phyloP scores from a whole-genome alignment of 1,140 invertebrate species.

The Steinernema khuongi region DNA sequence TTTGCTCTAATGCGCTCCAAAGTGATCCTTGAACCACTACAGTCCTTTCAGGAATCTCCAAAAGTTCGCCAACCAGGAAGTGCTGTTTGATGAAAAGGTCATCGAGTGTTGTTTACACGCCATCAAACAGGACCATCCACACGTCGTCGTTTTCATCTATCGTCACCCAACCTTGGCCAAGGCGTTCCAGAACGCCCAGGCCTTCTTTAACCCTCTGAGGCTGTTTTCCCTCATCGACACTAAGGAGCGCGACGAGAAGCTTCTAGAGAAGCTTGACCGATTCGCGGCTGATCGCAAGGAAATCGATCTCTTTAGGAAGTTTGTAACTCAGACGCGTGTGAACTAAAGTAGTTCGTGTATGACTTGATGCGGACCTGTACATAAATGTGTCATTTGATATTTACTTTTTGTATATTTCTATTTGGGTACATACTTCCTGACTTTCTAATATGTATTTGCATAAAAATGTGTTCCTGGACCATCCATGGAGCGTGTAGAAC shows the following conservation, averaged over 20 bases:
- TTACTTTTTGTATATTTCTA: too few species aligned
- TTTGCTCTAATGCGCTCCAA: not conserved
- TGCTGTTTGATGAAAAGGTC: not conserved
- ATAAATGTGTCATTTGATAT: too few species aligned
- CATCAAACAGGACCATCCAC: not conserved
- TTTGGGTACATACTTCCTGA: too few species aligned
- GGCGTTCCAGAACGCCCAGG: not conserved
- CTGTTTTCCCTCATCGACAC: conserved; percentile 1
- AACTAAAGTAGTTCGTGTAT: too few species aligned
- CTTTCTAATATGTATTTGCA: too few species aligned
- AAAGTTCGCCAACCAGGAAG: not conserved
- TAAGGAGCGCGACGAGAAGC: not conserved
- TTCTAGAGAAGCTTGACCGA: not conserved
- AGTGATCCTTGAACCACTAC: not conserved
- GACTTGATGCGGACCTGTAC: too few species aligned
- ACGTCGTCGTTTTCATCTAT: not conserved
- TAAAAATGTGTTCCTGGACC: too few species aligned
- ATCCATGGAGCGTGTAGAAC: too few species aligned
- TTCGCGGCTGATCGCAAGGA: too few species aligned
- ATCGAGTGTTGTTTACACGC: conserved; percentile 11
- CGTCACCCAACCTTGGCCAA: not conserved
- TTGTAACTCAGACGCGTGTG: too few species aligned
- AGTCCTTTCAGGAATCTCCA: not conserved
- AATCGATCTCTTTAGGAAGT: too few species aligned
- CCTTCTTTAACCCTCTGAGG: not conserved